Evolutionary conservation across 2,113 vertebrate species (phyloP).

Genomic region (Cepphus grylle): DNA sequence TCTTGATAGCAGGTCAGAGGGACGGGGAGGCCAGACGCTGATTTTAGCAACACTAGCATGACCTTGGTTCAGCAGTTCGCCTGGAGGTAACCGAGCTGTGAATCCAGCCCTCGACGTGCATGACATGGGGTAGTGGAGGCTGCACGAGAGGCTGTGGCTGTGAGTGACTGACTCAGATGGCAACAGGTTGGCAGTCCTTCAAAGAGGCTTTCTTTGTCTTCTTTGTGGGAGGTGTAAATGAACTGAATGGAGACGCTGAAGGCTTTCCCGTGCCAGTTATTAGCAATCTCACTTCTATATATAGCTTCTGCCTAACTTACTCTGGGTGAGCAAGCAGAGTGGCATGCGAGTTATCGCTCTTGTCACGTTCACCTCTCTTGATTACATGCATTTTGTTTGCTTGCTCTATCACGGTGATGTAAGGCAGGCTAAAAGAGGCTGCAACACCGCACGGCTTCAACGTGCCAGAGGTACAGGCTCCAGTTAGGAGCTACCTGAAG

Average conservation of each 20-base stretch:
- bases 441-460: accelerated
- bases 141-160: neutral
- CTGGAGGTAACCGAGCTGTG: neutral
- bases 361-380: neutral
- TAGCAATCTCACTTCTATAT: conserved; percentile 14
- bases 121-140: neutral
- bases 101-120: neutral
- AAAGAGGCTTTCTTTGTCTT: conserved; percentile 21
- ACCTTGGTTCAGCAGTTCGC: neutral
- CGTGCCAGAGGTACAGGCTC: neutral
- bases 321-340: neutral
- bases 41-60: neutral
- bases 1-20: neutral
- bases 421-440: neutral
- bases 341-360: neutral
- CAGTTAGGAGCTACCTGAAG: neutral
- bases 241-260: neutral
- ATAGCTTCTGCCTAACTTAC: conserved; percentile 18
- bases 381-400: neutral
- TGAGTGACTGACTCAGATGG: conserved; percentile 4
- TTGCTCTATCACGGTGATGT: neutral
- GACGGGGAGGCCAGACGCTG: neutral
- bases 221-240: conserved; percentile 24
- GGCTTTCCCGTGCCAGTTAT: conserved; percentile 19
- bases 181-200: conserved; percentile 45